Conservation (phyloP, 92 coral and sea anemone genomes). For the Porites divaricata region DNA sequence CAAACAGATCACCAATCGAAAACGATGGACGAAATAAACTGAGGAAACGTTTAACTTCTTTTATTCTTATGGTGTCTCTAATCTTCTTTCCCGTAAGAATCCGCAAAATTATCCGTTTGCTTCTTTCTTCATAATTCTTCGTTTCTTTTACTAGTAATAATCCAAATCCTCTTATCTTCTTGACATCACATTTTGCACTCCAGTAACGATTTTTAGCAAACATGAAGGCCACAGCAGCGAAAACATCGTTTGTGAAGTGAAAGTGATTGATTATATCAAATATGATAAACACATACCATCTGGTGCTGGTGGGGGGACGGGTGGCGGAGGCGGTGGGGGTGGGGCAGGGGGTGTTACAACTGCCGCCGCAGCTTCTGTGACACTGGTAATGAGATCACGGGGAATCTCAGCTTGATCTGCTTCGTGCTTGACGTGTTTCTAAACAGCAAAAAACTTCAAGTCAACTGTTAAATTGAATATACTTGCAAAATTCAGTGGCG, state of each 20-base stretch:
- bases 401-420: slow-evolving; percentile 86
- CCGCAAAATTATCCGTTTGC: no score
- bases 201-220: no score
- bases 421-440: slow-evolving; percentile 91
- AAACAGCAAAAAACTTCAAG: not conserved
- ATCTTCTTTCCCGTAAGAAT: no score
- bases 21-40: no score
- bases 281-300: slow-evolving; percentile 25
- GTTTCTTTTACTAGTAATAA: no score
- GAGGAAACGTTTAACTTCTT: no score
- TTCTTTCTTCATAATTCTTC: no score
- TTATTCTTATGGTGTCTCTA: no score
- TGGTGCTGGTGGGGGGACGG: slow-evolving; percentile 59
- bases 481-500: no score
- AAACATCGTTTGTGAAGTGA: not conserved
- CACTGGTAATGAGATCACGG: slow-evolving; percentile 76
- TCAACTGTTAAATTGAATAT: not conserved
- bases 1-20: not conserved
- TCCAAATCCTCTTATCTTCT: no score
- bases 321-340: slow-evolving; percentile 82
- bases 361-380: slow-evolving; percentile 88
- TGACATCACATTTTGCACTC: no score
- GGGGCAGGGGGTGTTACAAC: slow-evolving; percentile 70
- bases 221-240: no score
- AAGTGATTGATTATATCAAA: not conserved